Conservation (phyloP, 92 coral and sea anemone species). For the Ricordea florida region DNA sequence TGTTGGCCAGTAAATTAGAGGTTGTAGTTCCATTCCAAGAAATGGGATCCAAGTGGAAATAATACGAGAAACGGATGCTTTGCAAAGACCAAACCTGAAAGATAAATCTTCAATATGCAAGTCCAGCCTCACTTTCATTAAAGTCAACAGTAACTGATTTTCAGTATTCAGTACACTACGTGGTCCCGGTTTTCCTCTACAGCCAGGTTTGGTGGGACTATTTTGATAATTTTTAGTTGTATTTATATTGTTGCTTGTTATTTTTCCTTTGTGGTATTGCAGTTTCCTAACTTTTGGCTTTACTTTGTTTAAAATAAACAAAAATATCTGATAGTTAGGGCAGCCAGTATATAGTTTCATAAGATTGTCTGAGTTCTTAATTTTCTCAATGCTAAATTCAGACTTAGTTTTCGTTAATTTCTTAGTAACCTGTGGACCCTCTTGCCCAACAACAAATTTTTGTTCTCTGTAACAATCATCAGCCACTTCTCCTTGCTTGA, state of each 20-base stretch:
- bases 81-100: neutral
- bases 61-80: neutral
- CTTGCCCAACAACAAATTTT: neutral
- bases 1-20: neutral
- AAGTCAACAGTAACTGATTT: neutral
- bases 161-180: neutral
- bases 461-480: neutral
- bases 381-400: slow-evolving; percentile 1
- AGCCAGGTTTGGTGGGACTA: neutral
- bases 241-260: neutral
- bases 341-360: slow-evolving; percentile 42
- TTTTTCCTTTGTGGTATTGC: slow-evolving; percentile 7
- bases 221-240: neutral
- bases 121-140: neutral
- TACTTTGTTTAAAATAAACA: slow-evolving; percentile 23
- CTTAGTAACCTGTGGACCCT: neutral
- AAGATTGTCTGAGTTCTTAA: slow-evolving; percentile 22
- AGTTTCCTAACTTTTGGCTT: slow-evolving; percentile 15
- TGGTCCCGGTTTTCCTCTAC: neutral
- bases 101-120: neutral
- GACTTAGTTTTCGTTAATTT: neutral
- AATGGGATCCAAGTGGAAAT: neutral
- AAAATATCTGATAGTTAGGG: slow-evolving; percentile 11
- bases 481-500: slow-evolving; percentile 3
- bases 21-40: neutral